Conservation (phyloP, 2,113 vertebrate genomes). For the Cryptomyrus ogoouensis region DNA sequence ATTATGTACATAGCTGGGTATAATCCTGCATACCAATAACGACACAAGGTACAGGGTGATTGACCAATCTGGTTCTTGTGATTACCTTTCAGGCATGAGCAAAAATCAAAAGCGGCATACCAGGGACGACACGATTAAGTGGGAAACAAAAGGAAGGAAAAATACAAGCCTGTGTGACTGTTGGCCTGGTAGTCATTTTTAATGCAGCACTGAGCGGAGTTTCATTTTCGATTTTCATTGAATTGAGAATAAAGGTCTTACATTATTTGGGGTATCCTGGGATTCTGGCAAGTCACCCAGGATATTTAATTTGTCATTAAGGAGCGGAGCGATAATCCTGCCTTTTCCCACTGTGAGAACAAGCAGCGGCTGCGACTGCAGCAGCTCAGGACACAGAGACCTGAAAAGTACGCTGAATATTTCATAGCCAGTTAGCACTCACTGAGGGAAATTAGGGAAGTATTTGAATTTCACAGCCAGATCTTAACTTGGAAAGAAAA, state of each 20-base stretch:
- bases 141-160: background rate
- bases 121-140: background rate
- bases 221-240: background rate
- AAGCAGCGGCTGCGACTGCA: background rate
- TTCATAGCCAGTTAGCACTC: background rate
- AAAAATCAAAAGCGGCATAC: background rate
- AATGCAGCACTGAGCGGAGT: background rate
- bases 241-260: background rate
- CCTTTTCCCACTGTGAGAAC: background rate
- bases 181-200: background rate
- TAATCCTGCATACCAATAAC: background rate
- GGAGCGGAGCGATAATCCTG: background rate
- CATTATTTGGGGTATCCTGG: background rate
- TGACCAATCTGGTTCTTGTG: background rate
- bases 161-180: background rate
- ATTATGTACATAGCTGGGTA: background rate
- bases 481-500: background rate
- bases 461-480: background rate
- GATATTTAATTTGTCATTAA: conserved; percentile 4
- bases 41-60: background rate
- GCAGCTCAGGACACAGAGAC: background rate
- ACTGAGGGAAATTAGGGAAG: background rate
- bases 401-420: background rate
- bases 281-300: background rate
- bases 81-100: background rate